Evolutionary conservation across 1,140 invertebrate species (phyloP), one percentile per base, ranked within the genome.

Genomic region (Tribolium castaneum): DNA sequence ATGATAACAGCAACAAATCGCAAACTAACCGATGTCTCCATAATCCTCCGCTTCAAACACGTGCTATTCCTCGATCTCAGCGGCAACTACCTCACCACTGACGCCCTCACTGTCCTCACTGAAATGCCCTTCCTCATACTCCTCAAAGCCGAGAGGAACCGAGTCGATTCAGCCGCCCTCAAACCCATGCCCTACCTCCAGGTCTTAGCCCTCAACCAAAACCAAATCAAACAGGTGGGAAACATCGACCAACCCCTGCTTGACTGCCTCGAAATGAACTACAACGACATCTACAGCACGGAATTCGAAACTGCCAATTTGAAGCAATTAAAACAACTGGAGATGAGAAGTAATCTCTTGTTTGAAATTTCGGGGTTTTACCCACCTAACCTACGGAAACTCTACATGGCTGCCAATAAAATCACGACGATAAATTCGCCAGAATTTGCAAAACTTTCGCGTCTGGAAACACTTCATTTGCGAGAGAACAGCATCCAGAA

Each of bases 61-160:
- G 82, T 90, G 9, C 86, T 89, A 75, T 90, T 89, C 62, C 81
- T 90, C 0, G 87, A 90, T 75, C 84, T 90, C 3, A 89, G 88
- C 10, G 86, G 87, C 7, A 90, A 90, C 80, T 84, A 83, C 16
- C 82, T 90, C 12, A 87, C 84, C n/a, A 74, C 87, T 16, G 82
- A 87, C 0, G 86, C 84, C 12, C 74, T 90, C 7, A 87, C 90
- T 84, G 85, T 85, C 5, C 73, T 90, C 6, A 83, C 86, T 0
- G 82, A 86, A 35, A 83, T 90, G 79, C 89, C 89, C 0, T 89
- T 85, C 80, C 80, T 90, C 9, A 80, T 90, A 1, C 82, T 89
- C 9, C 85, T 90, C 16, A 88, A 89, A 39, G 89, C 88, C 0
- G 88, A 90, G 70, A 84, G 87, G 30, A 90, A 90, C 76, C 56